Evolutionary conservation across 2,888 invertebrate species (phyloP), one percentile per base, ranked within the genome.

Genomic region (Acleris holmiana): DNA sequence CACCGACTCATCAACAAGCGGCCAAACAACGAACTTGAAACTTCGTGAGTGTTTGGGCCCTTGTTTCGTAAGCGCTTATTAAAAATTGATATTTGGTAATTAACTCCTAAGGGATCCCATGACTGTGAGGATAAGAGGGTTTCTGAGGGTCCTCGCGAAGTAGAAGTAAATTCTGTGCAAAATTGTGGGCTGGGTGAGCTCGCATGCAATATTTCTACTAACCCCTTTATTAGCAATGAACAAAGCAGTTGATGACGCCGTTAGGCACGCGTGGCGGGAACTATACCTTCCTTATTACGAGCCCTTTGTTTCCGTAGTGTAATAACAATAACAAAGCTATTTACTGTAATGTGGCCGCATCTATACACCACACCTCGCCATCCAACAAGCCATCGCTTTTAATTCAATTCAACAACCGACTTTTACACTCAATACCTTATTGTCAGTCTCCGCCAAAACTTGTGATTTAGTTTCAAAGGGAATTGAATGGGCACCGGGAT

Each of bases 401-500:
- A 67, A 68, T 64, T 64, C 56, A 68, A 64, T 58, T 48, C 49
- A 48, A 53, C 46, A 58, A 46, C 67, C 18, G 50, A 49, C 76
- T 83, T 80, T 80, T 76, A 78, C 78, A 80, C 81, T 80, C 78
- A 83, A 82, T 78, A 78, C 77, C 77, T 82, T 82, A 88, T 86
- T 88, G 85, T 86, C 79, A 79, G 83, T 85, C 83, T 86, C 84
- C 81, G 79, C 84, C 82, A 81, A 83, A 89, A 88, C 85, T 89
- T 85, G 80, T 80, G 81, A 87, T 85, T 88, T 84, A 86, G 86
- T 89, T 89, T 87, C 86, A 86, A 88, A 89, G 88, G 87, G 82
- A 83, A 85, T 87, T 87, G 85, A 88, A 86, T 83, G 77, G 80
- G 76, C 76, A 81, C 80, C 81, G 84, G 83, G 82, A 84, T 78